Percentiles rank a stretch among this genome's conserved stretches.
Evolutionary conservation across 2,888 invertebrate genomes (phyloP).

Genomic region (Polymixis flavicincta): DNA sequence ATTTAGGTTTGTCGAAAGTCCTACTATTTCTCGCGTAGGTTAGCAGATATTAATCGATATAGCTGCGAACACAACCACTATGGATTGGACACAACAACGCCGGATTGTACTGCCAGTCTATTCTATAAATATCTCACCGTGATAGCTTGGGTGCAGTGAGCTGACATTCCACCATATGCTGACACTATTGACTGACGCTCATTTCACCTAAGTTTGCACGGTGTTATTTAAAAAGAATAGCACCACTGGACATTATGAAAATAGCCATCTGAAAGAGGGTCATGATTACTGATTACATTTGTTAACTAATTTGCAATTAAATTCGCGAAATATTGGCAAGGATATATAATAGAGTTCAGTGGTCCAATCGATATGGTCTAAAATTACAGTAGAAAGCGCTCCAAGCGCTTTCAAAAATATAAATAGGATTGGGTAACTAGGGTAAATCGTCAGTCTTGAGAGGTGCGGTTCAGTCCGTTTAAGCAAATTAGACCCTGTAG

Average conservation of each 20-base stretch:
- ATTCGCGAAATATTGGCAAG: constrained; percentile 57
- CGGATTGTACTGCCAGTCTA: not conserved
- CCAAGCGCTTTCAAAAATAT: constrained; percentile 63
- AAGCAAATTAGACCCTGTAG: constrained; percentile 65
- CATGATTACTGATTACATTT: constrained; percentile 37
- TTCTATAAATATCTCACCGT: no score
- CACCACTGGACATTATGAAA: not conserved
- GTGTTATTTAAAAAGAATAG: no score
- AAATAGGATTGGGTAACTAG: constrained; percentile 67
- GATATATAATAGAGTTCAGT: constrained; percentile 47
- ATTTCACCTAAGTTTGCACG: no score
- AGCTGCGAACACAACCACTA: not conserved
- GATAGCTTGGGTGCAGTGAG: no score
- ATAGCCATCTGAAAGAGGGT: constrained; percentile 46
- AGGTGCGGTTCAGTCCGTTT: constrained; percentile 67
- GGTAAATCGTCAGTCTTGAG: constrained; percentile 84
- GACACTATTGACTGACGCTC: no score
- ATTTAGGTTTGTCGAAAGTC: not conserved
- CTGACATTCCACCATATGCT: no score
- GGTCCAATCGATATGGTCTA: constrained; percentile 66
- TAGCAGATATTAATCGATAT: not conserved
- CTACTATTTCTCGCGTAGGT: not conserved
- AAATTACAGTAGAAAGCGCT: constrained; percentile 48
- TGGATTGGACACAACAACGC: not conserved
- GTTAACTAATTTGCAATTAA: constrained; percentile 56